Base-by-base conservation (phyloP, 2,888 invertebrate genomes). In the Campaea margaritaria region DNA sequence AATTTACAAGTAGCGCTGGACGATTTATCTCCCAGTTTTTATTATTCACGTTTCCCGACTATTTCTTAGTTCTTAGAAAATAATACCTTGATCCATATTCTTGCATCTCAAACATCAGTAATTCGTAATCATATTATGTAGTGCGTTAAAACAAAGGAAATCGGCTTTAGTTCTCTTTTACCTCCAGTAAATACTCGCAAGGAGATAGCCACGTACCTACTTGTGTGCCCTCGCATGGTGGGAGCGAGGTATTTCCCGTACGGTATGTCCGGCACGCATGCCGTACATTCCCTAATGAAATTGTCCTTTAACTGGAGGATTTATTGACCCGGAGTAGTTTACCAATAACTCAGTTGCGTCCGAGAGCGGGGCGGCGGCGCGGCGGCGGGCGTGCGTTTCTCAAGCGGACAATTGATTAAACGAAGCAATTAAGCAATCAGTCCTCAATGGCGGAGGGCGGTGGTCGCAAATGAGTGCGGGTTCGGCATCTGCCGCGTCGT, bases 381-480 rank as follows among this genome's bases (percentile, higher is more conserved):
- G 21, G 21, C 21, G 31, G 31, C 31, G 74, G 79, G 77, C 83
- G 76, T 76, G 80, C 81, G 83, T 85, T 84, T 85, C 89, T 87
- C 85, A 83, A 82, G 82, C 88, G 89, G 85, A 85, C 91, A 91
- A 91, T 92, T 92, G 91, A 91, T 92, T 91, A 91, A 92, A 92
- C 91, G 89, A 87, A 90, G 86, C 91, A 91, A 92, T 92, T 92
- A 92, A 90, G 79, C 88, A 92, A 92, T 92, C 90, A 91, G 86
- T 79, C 86, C 75, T 85, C 86, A 87, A 87, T 83, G 85, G 83
- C 72, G 81, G 83, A 80, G 79, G 82, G 75, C 81, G 81, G 85
- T 84, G 85, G 87, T 89, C 89, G 89, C 90, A 88, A 89, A 89
- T 87, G 89, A 89, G 84, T 84, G 85, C 83, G 80, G 85, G 83